These are phyloP conservation scores for Neoascia interrupta DNA, from an alignment of 2,888 invertebrate genomes.

Conservation along the genomic window DNA sequence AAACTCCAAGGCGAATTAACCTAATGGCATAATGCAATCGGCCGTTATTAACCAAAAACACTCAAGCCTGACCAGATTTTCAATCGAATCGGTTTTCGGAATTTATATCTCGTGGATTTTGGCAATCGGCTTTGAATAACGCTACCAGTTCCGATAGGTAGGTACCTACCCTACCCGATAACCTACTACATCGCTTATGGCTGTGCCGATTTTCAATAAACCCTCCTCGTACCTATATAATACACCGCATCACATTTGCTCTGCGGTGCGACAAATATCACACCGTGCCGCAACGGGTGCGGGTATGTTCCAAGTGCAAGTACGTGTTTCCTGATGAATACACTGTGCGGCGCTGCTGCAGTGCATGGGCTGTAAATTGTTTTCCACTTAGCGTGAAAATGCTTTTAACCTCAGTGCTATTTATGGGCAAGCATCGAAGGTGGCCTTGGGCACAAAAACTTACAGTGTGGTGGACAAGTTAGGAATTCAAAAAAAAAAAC, in stretches of 20 bases:
- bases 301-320: constrained; percentile 40
- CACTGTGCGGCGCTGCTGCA: constrained; percentile 24
- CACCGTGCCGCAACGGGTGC: constrained; percentile 32
- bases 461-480: constrained; percentile 28
- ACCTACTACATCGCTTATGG: constrained; percentile 48
- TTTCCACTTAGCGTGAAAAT: constrained; percentile 72
- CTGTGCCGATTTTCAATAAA: constrained; percentile 18
- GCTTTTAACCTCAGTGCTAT: constrained; percentile 71
- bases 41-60: constrained; percentile 72
- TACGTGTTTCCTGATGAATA: constrained; percentile 53
- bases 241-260: constrained; percentile 27
- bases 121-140: constrained; percentile 24
- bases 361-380: constrained; percentile 70
- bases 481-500: too few species aligned
- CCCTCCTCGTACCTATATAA: background rate
- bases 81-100: constrained; percentile 70
- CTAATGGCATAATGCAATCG: constrained; percentile 71
- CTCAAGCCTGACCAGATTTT: constrained; percentile 72
- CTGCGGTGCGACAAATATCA: constrained; percentile 63
- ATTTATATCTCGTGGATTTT: constrained; percentile 64
- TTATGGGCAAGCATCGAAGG: constrained; percentile 54
- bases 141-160: constrained; percentile 59
- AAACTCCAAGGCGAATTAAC: constrained; percentile 67
- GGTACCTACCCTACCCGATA: too few species aligned
- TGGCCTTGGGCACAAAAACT: constrained; percentile 46